Evolutionary conservation across 2,113 vertebrate species (phyloP).

Genomic region (Machaerirhynchus nigripectus): DNA sequence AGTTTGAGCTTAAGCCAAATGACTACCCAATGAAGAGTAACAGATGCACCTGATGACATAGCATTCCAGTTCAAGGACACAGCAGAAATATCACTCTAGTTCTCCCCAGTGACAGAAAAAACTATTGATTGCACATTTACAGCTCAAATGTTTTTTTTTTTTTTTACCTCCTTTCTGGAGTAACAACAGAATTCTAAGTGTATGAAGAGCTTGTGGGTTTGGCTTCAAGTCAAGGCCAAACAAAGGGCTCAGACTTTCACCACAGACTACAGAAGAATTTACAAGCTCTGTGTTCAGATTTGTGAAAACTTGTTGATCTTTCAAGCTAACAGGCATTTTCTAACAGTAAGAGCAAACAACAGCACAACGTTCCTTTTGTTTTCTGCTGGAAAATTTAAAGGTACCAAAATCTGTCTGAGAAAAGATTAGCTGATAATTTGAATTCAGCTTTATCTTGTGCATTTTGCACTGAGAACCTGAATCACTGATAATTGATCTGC

Average conservation of each 20-base stretch:
- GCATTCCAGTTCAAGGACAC: constrained; percentile 49
- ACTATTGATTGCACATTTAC: constrained; percentile 66
- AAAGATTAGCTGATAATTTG: background rate
- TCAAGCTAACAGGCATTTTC: background rate
- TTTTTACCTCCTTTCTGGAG: background rate
- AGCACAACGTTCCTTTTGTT: background rate
- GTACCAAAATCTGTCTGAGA: background rate
- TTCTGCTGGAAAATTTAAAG: background rate
- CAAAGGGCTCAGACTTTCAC: constrained; percentile 25
- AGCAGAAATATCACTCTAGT: constrained; percentile 31
- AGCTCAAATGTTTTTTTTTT: constrained; percentile 4
- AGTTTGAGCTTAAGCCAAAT: constrained; percentile 5
- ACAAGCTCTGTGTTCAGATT: background rate
- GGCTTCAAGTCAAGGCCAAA: constrained; percentile 56
- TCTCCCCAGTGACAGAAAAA: constrained; percentile 47
- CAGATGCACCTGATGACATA: constrained; percentile 51
- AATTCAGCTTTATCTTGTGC: background rate
- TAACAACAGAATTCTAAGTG: constrained; percentile 27
- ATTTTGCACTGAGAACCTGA: background rate
- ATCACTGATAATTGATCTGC: background rate
- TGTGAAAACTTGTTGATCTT: constrained; percentile 22
- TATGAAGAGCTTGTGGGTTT: constrained; percentile 18
- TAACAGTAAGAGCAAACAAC: background rate
- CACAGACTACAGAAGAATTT: background rate
- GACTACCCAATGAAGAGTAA: constrained; percentile 10